Base-by-base conservation (phyloP, 2,888 invertebrate genomes). In the Melinaea menophilus region DNA sequence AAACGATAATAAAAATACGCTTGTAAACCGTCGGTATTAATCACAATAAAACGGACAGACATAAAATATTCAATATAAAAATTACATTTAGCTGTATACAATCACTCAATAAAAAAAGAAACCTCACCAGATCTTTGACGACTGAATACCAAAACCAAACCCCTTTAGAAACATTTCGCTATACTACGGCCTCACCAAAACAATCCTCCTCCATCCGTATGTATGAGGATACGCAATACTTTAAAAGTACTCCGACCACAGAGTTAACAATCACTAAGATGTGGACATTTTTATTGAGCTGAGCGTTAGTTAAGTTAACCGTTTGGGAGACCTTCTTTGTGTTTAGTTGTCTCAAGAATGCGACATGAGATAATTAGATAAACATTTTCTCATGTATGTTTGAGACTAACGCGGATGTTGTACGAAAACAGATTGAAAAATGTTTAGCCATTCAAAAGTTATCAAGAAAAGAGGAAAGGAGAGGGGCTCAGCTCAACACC, bases 61-160 rank as follows among this genome's bases (percentile, higher is more conserved):
- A 47, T 47, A 56, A 57, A 62, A 70, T 69, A 65, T 62, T 56
- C 62, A 63, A 60, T 62, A 72, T 72, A 69, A 72, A 80, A 86
- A 88, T 85, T 83, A 81, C 86, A 82, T 86, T 86, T 90, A 88
- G 89, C 84, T 87, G 82, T 80, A 80, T 79, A 79, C 88, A 84
- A 87, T 85, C 84, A 84, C 80, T 82, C 81, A 81, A 85, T 85
- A 84, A 87, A 86, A 85, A 84, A 86, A 79, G 79, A 80, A 79
- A 78, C 80, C 69, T 78, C 77, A 75, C 73, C 81, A 81, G 87
- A 86, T 86, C 84, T 84, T 79, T 78, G 76, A 77, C 80, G 71
- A 79, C 78, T 75, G 71, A 74, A 75, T 74, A n/a, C n/a, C n/a
- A 79, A 79, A 79, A 74, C 76, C 77, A 77, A 77, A 80, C 77